These are phyloP conservation scores for Epinephelus fuscoguttatus DNA, from an alignment of 2,113 vertebrate genomes.

Conservation along the genomic window DNA sequence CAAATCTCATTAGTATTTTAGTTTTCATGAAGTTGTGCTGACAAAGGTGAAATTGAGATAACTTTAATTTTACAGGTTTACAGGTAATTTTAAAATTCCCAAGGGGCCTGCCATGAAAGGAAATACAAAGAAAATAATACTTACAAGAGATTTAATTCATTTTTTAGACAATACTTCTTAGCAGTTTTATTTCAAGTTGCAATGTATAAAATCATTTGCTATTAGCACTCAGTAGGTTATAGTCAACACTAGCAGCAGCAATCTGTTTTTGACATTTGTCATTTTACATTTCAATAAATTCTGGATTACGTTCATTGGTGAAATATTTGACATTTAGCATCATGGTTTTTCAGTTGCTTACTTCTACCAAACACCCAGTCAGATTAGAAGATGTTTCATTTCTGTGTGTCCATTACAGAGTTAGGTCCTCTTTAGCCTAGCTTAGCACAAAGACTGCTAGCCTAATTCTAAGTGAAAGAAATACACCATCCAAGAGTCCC, in stretches of 20 bases:
- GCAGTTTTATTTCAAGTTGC: neutral
- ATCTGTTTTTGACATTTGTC: neutral
- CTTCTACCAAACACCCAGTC: neutral
- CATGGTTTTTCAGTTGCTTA: neutral
- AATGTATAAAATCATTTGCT: neutral
- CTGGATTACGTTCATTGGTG: neutral
- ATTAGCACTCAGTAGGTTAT: neutral
- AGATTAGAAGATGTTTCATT: neutral
- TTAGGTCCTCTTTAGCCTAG: neutral
- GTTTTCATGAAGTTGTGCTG: neutral
- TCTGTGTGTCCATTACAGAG: neutral
- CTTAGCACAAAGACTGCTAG: slow-evolving; percentile 4
- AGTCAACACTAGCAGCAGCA: neutral
- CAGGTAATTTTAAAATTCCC: neutral
- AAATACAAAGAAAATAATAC: neutral
- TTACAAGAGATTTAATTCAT: neutral
- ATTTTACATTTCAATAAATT: neutral
- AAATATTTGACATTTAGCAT: neutral
- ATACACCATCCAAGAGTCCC: neutral
- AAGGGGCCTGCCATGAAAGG: neutral
- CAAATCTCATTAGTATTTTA: slow-evolving; percentile 4
- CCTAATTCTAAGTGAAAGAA: neutral
- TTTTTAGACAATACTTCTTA: neutral
- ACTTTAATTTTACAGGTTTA: neutral
- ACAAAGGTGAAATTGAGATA: too few species aligned